phyloP scores from a whole-genome alignment of 2,888 invertebrate species.

The Diploptera punctata region DNA sequence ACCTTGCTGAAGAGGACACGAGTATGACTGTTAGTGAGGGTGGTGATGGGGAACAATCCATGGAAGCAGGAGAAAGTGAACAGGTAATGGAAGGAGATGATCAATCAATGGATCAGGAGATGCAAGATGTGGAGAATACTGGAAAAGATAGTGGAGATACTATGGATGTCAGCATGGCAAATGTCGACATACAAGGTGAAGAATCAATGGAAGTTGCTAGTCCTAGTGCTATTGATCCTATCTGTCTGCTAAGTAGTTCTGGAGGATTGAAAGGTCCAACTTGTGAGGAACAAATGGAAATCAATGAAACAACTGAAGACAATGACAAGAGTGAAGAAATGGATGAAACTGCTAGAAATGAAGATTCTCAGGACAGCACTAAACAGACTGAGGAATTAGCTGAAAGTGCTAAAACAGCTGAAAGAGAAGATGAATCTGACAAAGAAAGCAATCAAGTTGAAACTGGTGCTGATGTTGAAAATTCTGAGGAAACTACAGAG shows the following conservation, averaged over 20 bases:
- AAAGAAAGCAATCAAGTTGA: conserved; percentile 17
- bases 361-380: neutral
- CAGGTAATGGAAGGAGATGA: neutral
- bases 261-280: neutral
- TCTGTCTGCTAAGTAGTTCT: conserved; percentile 19
- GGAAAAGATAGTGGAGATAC: neutral
- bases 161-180: conserved; percentile 15
- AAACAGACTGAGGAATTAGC: too few relatives aligned
- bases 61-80: neutral
- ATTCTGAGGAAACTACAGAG: conserved; percentile 47
- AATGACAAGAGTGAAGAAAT: conserved; percentile 48
- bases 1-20: neutral
- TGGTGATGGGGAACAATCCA: neutral
- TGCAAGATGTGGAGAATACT: conserved; percentile 14
- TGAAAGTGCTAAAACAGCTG: too few relatives aligned
- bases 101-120: conserved; percentile 15
- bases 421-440: neutral
- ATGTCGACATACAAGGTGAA: conserved; percentile 11
- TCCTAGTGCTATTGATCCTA: conserved; percentile 33
- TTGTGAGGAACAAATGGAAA: conserved; percentile 24
- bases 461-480: conserved; percentile 47
- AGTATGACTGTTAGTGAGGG: conserved; percentile 20
- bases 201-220: conserved; percentile 35
- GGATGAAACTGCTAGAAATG: conserved; percentile 49
- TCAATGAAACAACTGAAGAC: conserved; percentile 48